Conservation (phyloP, 2,113 vertebrate genomes). For the Promerops cafer region DNA sequence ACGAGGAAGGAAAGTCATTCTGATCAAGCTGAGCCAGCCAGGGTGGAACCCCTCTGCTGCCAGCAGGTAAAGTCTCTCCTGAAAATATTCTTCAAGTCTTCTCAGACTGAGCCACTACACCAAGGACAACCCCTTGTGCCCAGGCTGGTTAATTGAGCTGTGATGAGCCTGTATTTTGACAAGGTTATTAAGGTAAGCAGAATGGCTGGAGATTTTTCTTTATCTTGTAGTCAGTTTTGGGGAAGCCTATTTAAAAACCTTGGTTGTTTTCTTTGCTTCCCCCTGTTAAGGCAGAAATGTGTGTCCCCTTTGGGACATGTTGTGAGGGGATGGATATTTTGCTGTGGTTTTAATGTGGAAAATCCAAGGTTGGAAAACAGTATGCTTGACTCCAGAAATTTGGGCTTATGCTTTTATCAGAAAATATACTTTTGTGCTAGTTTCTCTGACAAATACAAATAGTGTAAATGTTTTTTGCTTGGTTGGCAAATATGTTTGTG, state of each 20-base stretch:
- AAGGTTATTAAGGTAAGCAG: background rate
- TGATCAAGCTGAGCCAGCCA: background rate
- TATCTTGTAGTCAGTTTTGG: background rate
- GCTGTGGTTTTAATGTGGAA: background rate
- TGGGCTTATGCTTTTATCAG: background rate
- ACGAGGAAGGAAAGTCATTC: background rate
- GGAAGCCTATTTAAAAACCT: background rate
- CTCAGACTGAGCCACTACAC: background rate
- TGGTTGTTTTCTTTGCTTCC: background rate
- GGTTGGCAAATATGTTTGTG: background rate
- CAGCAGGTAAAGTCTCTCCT: background rate
- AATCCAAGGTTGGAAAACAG: background rate
- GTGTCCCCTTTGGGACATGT: rapidly evolving
- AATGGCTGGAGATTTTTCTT: background rate
- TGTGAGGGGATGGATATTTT: background rate
- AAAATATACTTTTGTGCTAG: background rate
- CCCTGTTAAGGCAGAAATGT: rapidly evolving
- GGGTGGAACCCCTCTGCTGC: background rate
- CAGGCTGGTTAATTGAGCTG: background rate
- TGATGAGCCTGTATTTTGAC: background rate
- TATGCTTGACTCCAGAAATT: background rate
- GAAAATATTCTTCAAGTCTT: background rate
- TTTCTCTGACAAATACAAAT: background rate
- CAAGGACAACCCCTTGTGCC: background rate
- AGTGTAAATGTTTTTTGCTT: background rate